phyloP scores from a whole-genome alignment of 1,140 invertebrate species.

The Trichogramma pretiosum region DNA sequence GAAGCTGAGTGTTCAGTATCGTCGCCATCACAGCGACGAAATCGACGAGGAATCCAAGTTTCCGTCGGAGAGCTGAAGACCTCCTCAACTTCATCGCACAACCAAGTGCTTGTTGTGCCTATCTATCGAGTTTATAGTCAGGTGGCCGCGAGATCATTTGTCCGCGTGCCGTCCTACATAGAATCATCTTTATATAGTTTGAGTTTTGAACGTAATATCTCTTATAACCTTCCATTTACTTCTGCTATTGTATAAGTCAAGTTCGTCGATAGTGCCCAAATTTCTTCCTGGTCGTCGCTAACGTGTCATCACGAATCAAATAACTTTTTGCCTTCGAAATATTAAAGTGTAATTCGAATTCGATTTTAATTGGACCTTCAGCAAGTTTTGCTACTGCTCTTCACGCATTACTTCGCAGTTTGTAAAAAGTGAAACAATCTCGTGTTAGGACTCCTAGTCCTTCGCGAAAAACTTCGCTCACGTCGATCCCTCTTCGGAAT shows the following conservation, averaged over 20 bases:
- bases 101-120: background rate
- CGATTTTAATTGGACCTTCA: no score
- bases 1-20: constrained; percentile 37
- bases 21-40: constrained; percentile 62
- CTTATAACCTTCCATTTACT: no score
- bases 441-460: constrained; percentile 20
- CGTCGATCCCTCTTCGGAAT: no score
- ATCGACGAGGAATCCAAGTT: constrained; percentile 25
- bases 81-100: constrained; percentile 29
- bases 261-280: background rate
- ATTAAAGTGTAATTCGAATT: no score
- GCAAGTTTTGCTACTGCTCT: no score
- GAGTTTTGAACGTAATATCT: background rate
- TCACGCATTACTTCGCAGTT: no score
- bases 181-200: background rate
- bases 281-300: background rate
- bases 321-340: no score
- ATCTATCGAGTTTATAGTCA: constrained; percentile 5
- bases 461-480: constrained; percentile 25
- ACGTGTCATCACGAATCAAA: no score
- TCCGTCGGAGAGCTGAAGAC: no score
- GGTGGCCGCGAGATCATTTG: constrained; percentile 16
- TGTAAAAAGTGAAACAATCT: background rate
- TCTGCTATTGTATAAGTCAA: no score
- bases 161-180: background rate